Evolutionary conservation across 2,797 vertebrate species (phyloP), one percentile per base, ranked within the genome.

Genomic region (Podargus strigoides): DNA sequence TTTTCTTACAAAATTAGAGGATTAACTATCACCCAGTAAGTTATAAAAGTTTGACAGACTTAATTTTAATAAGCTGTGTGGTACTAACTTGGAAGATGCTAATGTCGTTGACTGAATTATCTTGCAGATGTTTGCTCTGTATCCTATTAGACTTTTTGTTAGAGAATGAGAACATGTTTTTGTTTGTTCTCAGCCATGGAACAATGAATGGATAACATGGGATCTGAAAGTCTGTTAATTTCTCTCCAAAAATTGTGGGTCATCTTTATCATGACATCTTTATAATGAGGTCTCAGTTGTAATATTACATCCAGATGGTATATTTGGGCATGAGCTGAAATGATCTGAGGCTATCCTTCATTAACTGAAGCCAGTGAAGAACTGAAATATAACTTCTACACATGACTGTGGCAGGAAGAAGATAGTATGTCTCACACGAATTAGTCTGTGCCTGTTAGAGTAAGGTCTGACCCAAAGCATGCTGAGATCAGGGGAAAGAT

Each of bases 331-430:
- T 53, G 44, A 93, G 77, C 72, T 87, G 62, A 93, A 93, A 90
- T 84, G 72, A 91, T 53, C 46, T 85, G 74, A 77, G 68, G 28
- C 75, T 92, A 64, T 89, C 93, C 64, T 92, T 95, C 89, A 92
- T 93, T 93, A 93, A 46, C 60, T 55, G 42, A 80, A 93, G 36
- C 72, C 39, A 94, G 90, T 53, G 72, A 87, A 84, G 59, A 84
- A 78, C 50, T 87, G 82, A 87, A 95, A 92, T 94, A 89, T 62
- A 94, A 89, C 78, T 93, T 79, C 32, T 87, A 60, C 53, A 83
- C 58, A 72, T 92, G 58, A 77, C 62, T 95, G 66, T 64, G 78
- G 72, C n/a, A 85, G 78, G 62, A 94, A 79, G 47, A 66, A 85
- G 58, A 85, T 90, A 85, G 91, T 87, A 68, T 77, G 49, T 81